A percentile compares a stretch with the other conserved stretches of the same genome.
Evolutionary conservation across 2,888 invertebrate species (phyloP).

Genomic region (Xanthorhoe designata): DNA sequence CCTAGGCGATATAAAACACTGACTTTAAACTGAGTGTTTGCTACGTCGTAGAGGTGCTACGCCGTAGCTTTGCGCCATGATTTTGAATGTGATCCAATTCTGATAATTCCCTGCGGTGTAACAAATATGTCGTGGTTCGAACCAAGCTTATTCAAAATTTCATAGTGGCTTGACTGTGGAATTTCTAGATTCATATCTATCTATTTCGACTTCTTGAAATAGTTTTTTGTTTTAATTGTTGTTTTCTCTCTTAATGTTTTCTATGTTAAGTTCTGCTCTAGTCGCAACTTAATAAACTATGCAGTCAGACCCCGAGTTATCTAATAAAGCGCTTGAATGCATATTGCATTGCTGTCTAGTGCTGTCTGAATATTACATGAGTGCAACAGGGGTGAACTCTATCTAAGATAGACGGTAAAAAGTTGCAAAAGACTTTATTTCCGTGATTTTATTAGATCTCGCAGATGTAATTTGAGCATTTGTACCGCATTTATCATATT

Average conservation of each 20-base stretch:
- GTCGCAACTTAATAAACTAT: background rate
- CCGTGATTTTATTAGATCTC: background rate
- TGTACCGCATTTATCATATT: no score
- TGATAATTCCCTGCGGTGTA: background rate
- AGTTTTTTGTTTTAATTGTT: background rate
- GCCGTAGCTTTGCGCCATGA: background rate
- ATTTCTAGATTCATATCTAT: background rate
- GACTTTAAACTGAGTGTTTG: background rate
- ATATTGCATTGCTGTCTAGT: constrained; percentile 17
- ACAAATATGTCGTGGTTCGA: background rate
- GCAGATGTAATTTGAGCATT: no score
- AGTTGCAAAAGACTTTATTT: background rate
- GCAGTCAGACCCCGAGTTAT: background rate
- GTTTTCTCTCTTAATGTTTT: background rate
- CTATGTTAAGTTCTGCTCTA: background rate
- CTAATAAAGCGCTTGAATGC: constrained; percentile 14
- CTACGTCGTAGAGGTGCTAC: constrained; percentile 3
- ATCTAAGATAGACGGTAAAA: background rate
- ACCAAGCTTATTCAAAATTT: background rate
- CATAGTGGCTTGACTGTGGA: background rate
- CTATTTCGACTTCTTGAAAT: no score
- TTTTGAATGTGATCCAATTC: no score
- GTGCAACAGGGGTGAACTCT: background rate
- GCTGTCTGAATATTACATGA: constrained; percentile 22
- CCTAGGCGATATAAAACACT: no score